These are phyloP conservation scores for Crossocerus cetratus DNA, from an alignment of 2,888 invertebrate genomes.

Conservation along the genomic window DNA sequence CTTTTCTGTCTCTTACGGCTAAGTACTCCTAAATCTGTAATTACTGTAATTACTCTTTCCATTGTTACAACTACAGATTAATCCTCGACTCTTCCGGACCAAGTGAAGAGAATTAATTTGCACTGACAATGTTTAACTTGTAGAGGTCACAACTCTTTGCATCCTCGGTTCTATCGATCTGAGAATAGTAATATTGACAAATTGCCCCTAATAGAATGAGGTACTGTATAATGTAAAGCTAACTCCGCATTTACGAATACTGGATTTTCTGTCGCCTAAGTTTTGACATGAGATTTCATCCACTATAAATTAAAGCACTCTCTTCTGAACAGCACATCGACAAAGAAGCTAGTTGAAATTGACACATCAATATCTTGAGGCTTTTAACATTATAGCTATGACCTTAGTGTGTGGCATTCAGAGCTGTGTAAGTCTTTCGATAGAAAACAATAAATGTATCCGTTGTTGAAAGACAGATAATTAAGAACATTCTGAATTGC, in stretches of 20 bases:
- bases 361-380: slow-evolving; percentile 27
- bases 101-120: slow-evolving; percentile 33
- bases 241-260: slow-evolving; percentile 25
- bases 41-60: slow-evolving; percentile 20
- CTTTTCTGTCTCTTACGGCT: slow-evolving; percentile 12
- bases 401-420: slow-evolving; percentile 17
- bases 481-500: neutral
- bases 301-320: slow-evolving; percentile 18
- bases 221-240: slow-evolving; percentile 38
- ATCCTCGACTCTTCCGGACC: slow-evolving; percentile 35
- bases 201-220: slow-evolving; percentile 29
- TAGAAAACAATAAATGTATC: slow-evolving; percentile 13
- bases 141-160: slow-evolving; percentile 35
- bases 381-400: slow-evolving; percentile 2
- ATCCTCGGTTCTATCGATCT: slow-evolving; percentile 27
- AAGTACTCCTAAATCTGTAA: neutral
- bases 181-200: slow-evolving; percentile 31
- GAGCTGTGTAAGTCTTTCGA: slow-evolving; percentile 30
- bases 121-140: slow-evolving; percentile 29
- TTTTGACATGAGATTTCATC: slow-evolving; percentile 47
- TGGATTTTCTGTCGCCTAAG: slow-evolving; percentile 29
- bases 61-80: slow-evolving; percentile 38
- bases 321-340: slow-evolving; percentile 10
- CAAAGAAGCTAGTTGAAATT: slow-evolving; percentile 16
- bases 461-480: neutral